Evolutionary conservation across 2,888 invertebrate species (phyloP), one percentile per base, ranked within the genome.

Genomic region (Scaptomyza flava): DNA sequence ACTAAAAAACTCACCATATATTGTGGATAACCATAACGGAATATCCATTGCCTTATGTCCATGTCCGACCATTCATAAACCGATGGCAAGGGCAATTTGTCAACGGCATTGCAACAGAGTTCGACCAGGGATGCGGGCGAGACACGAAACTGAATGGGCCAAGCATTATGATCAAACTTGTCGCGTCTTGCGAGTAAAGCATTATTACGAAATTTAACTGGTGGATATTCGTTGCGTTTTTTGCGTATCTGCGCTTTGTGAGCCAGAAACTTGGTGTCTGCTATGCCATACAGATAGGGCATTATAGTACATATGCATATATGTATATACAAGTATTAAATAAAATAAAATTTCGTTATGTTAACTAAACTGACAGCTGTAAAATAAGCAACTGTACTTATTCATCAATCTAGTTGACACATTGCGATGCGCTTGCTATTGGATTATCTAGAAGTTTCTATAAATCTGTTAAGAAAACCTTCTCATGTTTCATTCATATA

Each of bases 11-110:
- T 62, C 67, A 94, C 94, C 90, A 85, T 92, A 70, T 94, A 94
- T 54, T 93, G 90, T 0, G 93, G 93, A 14, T 93, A 89, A 0
- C 93, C 93, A 0, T 93, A 89, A 0, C 77, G 80, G 0, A 84
- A 72, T 57, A 94, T 91, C 94, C 94, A 94, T 0, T 84, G 73
- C 0, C 91, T 92, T 0, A 94, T 93, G 0, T 93, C 91, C 0
- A 90, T 82, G 27, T 83, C 91, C 0, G 77, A 89, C 94, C 94
- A 94, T 1, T 79, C 43, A 46, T 93, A 93, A 0, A 93, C 92
- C 1, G 79, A 64, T 0, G 94, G 93, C 1, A 92, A 77, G 0
- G 79, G 76, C 12, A 93, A 58, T 0, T 57, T 58, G 65, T 94
- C 93, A 0, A 94, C 92, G 0, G 90, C 89, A 0, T 33, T 68